These are phyloP conservation scores for Teinopalpus imperialis DNA, from an alignment of 2,888 invertebrate genomes.

Conservation along the genomic window DNA sequence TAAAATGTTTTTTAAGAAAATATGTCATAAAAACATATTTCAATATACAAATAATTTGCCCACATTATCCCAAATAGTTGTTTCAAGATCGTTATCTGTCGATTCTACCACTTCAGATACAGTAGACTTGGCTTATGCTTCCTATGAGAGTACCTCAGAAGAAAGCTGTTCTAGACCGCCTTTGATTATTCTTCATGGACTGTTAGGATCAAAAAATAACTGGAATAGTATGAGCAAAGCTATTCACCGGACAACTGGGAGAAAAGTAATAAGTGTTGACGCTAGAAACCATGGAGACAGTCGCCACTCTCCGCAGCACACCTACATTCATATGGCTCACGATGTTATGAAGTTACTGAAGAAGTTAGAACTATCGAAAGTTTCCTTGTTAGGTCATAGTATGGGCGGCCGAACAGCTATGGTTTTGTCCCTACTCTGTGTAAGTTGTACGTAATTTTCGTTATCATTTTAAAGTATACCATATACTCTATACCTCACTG, in stretches of 20 bases:
- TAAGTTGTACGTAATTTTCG: conserved; percentile 62
- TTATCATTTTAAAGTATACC: conserved; percentile 2
- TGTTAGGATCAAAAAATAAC: conserved; percentile 96
- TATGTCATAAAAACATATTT: conserved; percentile 41
- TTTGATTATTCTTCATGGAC: conserved; percentile 93
- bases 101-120: conserved; percentile 66
- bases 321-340: conserved; percentile 88
- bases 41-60: conserved; percentile 34
- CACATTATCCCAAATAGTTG: conserved; percentile 22
- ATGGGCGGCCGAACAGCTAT: conserved; percentile 98
- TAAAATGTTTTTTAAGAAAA: conserved; percentile 50
- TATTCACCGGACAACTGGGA: conserved; percentile 84
- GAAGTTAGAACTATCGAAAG: conserved; percentile 83
- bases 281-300: conserved; percentile 98
- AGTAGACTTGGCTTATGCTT: conserved; percentile 85
- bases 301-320: conserved; percentile 88
- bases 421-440: conserved; percentile 88
- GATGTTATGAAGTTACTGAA: conserved; percentile 82
- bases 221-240: conserved; percentile 94
- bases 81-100: conserved; percentile 40
- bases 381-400: conserved; percentile 92
- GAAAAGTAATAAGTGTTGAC: conserved; percentile 92
- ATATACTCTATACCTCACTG: no score
- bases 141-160: conserved; percentile 81
- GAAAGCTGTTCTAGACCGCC: conserved; percentile 70